Evolutionary conservation across 2,797 vertebrate genomes (phyloP), one percentile per base, ranked within the genome.

Genomic region (Alcedo atthis): DNA sequence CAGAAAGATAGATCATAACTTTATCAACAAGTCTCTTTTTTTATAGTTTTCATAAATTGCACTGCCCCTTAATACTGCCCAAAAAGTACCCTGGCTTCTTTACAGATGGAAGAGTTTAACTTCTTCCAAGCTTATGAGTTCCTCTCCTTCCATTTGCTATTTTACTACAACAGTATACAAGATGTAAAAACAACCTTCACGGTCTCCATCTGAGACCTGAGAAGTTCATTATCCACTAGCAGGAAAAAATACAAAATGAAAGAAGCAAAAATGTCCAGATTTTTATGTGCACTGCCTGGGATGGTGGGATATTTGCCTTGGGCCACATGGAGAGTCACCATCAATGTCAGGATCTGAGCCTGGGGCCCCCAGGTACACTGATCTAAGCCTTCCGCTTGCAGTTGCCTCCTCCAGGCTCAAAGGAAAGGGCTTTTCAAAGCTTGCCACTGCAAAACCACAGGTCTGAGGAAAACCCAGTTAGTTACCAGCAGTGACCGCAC

Each of bases 401-500:
- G 33, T 54, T 62, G 54, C 28, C 70, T 82, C 61, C 61, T 80
- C 24, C 42, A 35, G 57, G 54, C 71, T 87, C 67, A 70, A 82
- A 87, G 49, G n/a, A 81, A 81, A 67, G n/a, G 20, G 20, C 24
- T 78, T 51, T 87, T 92, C 75, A 87, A 78, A 77, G 71, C 62
- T 71, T 82, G 32, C 42, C 58, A 33, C 68, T 45, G 18, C 2
- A 1, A 94, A 85, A 40, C 25, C 24, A n/a, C 18, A 53, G 71
- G 40, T 17, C 79, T 82, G 84, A 87, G 81, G 51, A 85, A 91
- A 91, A 82, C 48, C 20, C 51, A 74, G 54, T 73, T 76, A 89
- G 42, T 92, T 87, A 55, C 58, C 51, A 92, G 62, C 90, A 89
- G 35, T 94, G 94, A 94, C 94, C 48, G 69, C 66, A 87, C 58